Base-by-base conservation (phyloP, 2,888 invertebrate genomes). In the Resseliella maxima region DNA sequence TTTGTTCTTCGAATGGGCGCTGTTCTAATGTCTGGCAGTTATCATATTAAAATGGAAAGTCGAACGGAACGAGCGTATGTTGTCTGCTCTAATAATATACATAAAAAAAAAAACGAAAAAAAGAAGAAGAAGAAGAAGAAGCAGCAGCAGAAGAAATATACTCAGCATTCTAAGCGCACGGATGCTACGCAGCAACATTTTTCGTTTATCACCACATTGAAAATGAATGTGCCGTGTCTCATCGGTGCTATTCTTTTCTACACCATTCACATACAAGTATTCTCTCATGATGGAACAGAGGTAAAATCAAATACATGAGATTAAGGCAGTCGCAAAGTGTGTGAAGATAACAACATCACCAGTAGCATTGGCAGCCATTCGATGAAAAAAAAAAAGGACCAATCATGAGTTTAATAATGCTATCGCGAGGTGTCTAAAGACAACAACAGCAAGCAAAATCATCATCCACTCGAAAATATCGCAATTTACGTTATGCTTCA, bases 11-110 rank as follows among this genome's bases (percentile, higher is more conserved):
- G 15, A 72, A 72, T 72, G 31, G 72, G 72, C 72, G 31, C 31
- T 72, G 72, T 10, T 27, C 31, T 27, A 72, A 72, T 72, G 35
- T 72, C 72, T 72, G 72, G 72, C 72, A 72, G 72, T 72, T 72
- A 72, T 72, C 31, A 72, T 72, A 72, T 72, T 72, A 72, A 72
- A 72, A 27, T 72, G 72, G 72, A 31, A 72, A 72, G 59, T 59
- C 27, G 59, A 72, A 72, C 72, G 12, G 72, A 72, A 72, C 2
- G 72, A n/a, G 72, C 31, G 31, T 35, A 72, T 72, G 35, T 72
- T 72, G 72, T 72, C 72, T 72, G 27, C 72, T 31, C 21, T 18
- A 1, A 1, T 21, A 31, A 31, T 31, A 27, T 27, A 59, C 24
- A 59, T 59, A 72, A 2, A 72, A 72, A 72, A 72, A n/a, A n/a